phyloP scores from a whole-genome alignment of 2,113 vertebrate species.

The Loxodonta africana region DNA sequence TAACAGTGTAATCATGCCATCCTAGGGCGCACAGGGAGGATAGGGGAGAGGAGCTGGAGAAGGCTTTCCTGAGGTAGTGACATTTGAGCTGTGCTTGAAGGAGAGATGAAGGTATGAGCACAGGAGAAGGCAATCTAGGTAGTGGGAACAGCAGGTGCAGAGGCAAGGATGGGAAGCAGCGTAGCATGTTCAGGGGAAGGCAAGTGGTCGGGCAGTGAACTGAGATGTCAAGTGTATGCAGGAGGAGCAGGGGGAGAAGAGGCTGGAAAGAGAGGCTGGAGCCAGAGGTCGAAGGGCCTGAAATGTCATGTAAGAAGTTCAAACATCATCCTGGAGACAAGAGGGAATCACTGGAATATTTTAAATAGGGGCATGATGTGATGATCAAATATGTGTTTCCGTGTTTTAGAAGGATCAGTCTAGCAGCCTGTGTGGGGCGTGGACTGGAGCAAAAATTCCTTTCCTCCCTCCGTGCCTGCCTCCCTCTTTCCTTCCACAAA shows the following conservation, averaged over 20 bases:
- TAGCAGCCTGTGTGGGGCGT: neutral
- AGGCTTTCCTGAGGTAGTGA: neutral
- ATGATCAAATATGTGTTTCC: neutral
- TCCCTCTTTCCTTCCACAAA: neutral
- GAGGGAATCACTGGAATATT: neutral
- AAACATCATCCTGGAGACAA: neutral
- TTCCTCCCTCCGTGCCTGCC: neutral
- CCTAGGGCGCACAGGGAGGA: neutral
- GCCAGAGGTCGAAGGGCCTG: neutral
- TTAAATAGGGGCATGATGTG: neutral
- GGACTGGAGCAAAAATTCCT: neutral
- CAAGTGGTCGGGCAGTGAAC: neutral
- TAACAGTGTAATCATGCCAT: neutral
- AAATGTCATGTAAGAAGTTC: neutral
- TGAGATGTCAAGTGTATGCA: neutral
- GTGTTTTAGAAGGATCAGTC: conserved; percentile 2
- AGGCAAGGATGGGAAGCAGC: neutral
- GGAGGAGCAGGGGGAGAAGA: neutral
- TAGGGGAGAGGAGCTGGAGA: neutral
- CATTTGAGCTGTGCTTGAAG: neutral
- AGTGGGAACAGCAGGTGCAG: neutral
- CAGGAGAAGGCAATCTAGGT: neutral
- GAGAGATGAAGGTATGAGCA: neutral
- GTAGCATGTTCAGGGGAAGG: neutral
- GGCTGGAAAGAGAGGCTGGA: neutral